Percentiles rank a stretch among this genome's conserved stretches.
phyloP scores from a whole-genome alignment of 1,140 invertebrate genomes.

The Periplaneta americana region DNA sequence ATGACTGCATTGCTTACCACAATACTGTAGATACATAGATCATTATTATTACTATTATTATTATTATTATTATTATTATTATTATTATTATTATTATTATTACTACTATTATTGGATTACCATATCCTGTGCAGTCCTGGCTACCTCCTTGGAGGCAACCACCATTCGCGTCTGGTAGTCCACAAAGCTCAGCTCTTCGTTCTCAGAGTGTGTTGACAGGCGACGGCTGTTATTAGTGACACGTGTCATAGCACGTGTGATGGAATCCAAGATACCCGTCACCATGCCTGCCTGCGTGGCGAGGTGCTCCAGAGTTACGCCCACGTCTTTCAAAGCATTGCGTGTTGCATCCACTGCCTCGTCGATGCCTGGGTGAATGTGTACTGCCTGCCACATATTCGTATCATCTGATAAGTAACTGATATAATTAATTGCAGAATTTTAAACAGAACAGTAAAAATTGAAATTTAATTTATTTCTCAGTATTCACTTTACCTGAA shows the following conservation, averaged over 20 bases:
- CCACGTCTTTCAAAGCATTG: constrained; percentile 76
- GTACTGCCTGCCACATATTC: constrained; percentile 64
- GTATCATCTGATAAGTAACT: too few relatives aligned
- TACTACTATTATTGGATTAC: too few relatives aligned
- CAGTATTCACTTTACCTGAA: too few relatives aligned
- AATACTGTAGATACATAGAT: too few relatives aligned
- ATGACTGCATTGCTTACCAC: too few relatives aligned
- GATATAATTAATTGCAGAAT: too few relatives aligned
- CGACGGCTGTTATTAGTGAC: constrained; percentile 58
- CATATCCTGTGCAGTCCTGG: constrained; percentile 89
- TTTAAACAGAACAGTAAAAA: too few relatives aligned
- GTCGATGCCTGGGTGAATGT: constrained; percentile 76
- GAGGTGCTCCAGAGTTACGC: constrained; percentile 74
- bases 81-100: too few relatives aligned
- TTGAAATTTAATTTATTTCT: too few relatives aligned
- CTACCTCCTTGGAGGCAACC: constrained; percentile 87
- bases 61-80: too few relatives aligned
- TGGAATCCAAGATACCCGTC: constrained; percentile 82
- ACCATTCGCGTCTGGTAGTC: constrained; percentile 98
- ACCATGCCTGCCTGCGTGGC: constrained; percentile 82
- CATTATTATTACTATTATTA: too few relatives aligned
- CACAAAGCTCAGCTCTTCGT: constrained; percentile 67
- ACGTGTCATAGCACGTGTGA: constrained; percentile 77
- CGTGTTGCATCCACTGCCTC: constrained; percentile 72
- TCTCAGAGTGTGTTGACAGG: constrained; percentile 38